Base-by-base conservation (phyloP, 2,888 invertebrate species). In the Polydrusus tereticollis region DNA sequence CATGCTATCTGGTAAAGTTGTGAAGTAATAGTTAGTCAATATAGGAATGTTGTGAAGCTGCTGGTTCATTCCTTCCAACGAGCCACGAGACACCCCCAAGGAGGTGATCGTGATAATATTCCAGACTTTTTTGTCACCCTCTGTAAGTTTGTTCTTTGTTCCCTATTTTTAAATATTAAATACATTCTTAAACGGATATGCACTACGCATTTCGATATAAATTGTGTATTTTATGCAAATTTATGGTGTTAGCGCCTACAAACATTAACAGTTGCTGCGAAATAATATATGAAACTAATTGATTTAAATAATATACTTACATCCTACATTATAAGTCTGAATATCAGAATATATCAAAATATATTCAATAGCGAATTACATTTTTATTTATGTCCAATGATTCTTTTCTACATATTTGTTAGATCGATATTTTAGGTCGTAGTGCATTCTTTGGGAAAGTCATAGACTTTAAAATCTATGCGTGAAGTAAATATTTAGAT, bases 351-450 rank as follows among this genome's bases (percentile, higher is more conserved):
- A 14, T 12, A 41, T 41, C 8, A 23, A 55, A 21, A 36, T 23
- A 38, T 10, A 12, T 29, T 29, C 12, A 23, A 16, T n/a, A n/a
- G n/a, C 36, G 2, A n/a, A 36, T 45, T 16, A 8, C 20, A 38
- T 58, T 59, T 20, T 47, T 47, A 47, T 50, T 50, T 14, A 50
- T 26, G 6, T 50, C 5, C n/a, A 12, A 23, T n/a, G 18, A 18
- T 20, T 50, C 14, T 50, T 23, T 23, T 47, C n/a, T n/a, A n/a
- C n/a, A n/a, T 38, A 16, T 7, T 62, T 67, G 72, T 72, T 72
- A 67, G 29, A 55, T 72, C 72, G 67, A 72, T 72, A 67, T 14
- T 21, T 57, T 14, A 1, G 45, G 26, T 29, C 10, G n/a, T 38
- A 5, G 26, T 26, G 26, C 26, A 38, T 38, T n/a, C n/a, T 33